Percentiles rank a stretch among this genome's conserved stretches.
Evolutionary conservation across 2,888 invertebrate species (phyloP).

Genomic region (Cephalotes varians): DNA sequence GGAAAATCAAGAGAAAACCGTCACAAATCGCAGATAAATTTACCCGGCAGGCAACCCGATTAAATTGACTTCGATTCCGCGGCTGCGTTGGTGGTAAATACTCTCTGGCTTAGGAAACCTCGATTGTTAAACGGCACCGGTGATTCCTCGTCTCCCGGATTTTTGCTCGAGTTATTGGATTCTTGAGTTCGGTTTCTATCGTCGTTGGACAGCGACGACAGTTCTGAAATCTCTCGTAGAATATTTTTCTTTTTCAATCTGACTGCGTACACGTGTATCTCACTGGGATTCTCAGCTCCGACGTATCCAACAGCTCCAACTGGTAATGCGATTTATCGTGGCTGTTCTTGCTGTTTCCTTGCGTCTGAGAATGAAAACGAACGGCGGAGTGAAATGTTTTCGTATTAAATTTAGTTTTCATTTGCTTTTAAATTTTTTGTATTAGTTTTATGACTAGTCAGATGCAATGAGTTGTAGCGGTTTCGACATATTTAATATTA

Average conservation of each 20-base stretch:
- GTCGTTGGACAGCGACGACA: constrained; percentile 20
- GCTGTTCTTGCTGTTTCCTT: background rate
- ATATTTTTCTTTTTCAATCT: constrained; percentile 55
- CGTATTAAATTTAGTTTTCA: background rate
- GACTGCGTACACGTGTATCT: constrained; percentile 36
- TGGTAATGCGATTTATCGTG: constrained; percentile 35
- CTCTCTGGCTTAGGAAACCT: constrained; percentile 41
- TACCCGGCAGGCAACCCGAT: constrained; percentile 49
- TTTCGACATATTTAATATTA: background rate
- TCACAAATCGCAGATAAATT: constrained; percentile 58
- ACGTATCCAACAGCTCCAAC: background rate
- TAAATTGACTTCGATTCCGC: constrained; percentile 59
- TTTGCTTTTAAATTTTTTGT: background rate
- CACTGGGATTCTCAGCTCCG: constrained; percentile 27
- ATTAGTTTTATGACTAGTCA: background rate
- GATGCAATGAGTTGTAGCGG: background rate
- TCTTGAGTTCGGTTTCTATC: constrained; percentile 45
- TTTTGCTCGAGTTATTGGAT: constrained; percentile 63
- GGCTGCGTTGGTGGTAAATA: constrained; percentile 54
- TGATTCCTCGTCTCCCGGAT: constrained; percentile 55
- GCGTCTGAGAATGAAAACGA: background rate
- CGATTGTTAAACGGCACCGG: constrained; percentile 50
- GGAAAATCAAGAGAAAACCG: constrained; percentile 59
- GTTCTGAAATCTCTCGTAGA: constrained; percentile 58
- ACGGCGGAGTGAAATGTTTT: background rate